Evolutionary conservation across 1,140 invertebrate species (phyloP), one percentile per base, ranked within the genome.

Genomic region (Pseudomyrmex cubaensis): DNA sequence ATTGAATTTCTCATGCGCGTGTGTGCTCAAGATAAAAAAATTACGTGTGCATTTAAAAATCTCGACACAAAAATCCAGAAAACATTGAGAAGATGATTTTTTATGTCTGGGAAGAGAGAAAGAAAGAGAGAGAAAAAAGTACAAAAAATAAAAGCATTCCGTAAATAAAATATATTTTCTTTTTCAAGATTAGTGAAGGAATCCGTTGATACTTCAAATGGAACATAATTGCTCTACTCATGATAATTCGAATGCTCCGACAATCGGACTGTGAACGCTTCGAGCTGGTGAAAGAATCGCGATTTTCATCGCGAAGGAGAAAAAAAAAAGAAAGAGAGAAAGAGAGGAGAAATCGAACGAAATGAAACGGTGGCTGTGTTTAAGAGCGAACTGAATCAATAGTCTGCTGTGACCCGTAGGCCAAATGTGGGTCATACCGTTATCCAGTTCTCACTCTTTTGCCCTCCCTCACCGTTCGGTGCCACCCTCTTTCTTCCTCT

Each of bases 361-460:
- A 93, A 92, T 92, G 90, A 92, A 93, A 92, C 86, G 92, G 92
- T 92, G 91, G 88, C 93, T 93, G 92, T 92, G 91, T 93, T 93
- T 93, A 93, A 93, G 92, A 92, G 91, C 89, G 85, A 91, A 89
- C 86, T 87, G 89, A 93, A 93, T 93, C 93, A 91, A 93, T 93
- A 93, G 86, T 84, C 87, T 92, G 85, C 86, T 92, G 85, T 89
- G 91, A 92, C 91, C 91, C 90, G 82, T 89, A 87, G 87, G 88
- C 90, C 84, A 90, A 82, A 93, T 93, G 84, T 93, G 89, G 92
- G 92, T 93, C 92, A 92, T 89, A 91, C 85, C 86, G 88, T 91
- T 90, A 91, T 89, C 76, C 90, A 87, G 89, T 93, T 93, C 90
- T 87, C 85, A 88, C 89, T 87, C 85, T 88, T 86, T 84, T 72